Percentiles rank a stretch among this genome's conserved stretches.
Evolutionary conservation across 2,113 vertebrate genomes (phyloP).

Genomic region (Sialia sialis): DNA sequence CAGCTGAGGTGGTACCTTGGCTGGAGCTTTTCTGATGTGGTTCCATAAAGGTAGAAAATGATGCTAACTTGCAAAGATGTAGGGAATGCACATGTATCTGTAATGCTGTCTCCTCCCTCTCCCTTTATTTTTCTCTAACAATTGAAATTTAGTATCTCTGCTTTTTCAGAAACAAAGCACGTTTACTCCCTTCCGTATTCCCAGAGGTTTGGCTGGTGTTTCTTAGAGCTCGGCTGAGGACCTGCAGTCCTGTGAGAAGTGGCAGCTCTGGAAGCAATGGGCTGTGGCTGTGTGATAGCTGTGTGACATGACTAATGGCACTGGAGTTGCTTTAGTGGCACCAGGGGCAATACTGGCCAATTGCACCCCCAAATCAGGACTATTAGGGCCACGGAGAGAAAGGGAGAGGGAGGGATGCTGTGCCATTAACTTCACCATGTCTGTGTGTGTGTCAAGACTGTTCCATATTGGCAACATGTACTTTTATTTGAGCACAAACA

Average conservation of each 20-base stretch:
- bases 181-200: neutral
- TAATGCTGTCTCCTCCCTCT: neutral
- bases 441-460: neutral
- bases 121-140: neutral
- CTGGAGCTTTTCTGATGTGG: conserved; percentile 4
- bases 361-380: neutral
- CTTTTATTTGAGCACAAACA: neutral
- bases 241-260: neutral
- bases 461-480: fast-evolving
- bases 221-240: neutral
- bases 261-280: neutral
- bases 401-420: neutral
- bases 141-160: neutral
- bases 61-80: neutral
- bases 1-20: neutral
- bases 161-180: neutral
- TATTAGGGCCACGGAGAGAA: fast-evolving
- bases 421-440: neutral
- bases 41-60: neutral
- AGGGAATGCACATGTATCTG: neutral
- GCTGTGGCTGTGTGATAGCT: neutral
- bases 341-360: neutral
- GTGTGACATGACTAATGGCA: neutral
- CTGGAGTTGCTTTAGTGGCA: neutral
- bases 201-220: neutral